These are phyloP conservation scores for Tetranychus truncatus DNA, from an alignment of 2,888 invertebrate genomes.

Conservation along the genomic window DNA sequence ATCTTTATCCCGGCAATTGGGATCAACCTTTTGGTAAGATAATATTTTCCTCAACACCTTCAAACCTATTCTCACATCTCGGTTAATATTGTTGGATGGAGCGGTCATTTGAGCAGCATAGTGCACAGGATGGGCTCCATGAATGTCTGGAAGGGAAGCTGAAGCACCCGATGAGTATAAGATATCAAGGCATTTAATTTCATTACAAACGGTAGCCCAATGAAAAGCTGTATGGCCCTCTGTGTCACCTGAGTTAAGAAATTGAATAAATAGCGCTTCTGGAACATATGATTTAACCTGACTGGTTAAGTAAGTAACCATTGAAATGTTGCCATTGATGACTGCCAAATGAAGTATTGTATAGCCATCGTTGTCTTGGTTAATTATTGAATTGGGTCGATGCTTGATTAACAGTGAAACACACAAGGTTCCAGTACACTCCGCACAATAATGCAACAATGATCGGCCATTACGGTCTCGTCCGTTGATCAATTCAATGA, in stretches of 20 bases:
- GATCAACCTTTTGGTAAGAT: slow-evolving; percentile 47
- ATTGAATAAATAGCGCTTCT: not conserved
- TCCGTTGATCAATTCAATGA: slow-evolving; percentile 8
- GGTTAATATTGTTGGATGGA: slow-evolving; percentile 47
- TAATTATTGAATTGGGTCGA: slow-evolving; percentile 64
- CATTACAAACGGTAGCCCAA: slow-evolving; percentile 95
- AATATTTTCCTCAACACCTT: slow-evolving; percentile 61
- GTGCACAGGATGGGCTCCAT: slow-evolving; percentile 85
- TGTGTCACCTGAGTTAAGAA: slow-evolving; percentile 56
- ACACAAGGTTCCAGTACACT: slow-evolving; percentile 45
- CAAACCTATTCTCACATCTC: slow-evolving; percentile 43
- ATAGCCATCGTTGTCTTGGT: slow-evolving; percentile 77
- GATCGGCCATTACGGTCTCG: slow-evolving; percentile 59
- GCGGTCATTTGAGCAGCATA: slow-evolving; percentile 96
- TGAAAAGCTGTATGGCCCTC: slow-evolving; percentile 90
- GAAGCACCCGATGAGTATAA: slow-evolving; percentile 48
- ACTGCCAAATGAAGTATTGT: slow-evolving; percentile 87
- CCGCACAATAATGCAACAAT: slow-evolving; percentile 81
- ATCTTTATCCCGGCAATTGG: slow-evolving; percentile 73
- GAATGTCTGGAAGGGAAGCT: slow-evolving; percentile 70
- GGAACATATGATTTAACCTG: slow-evolving; percentile 10
- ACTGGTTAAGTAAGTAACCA: slow-evolving; percentile 4
- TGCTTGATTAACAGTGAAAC: slow-evolving; percentile 50
- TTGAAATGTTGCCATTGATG: slow-evolving; percentile 49
- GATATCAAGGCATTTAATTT: slow-evolving; percentile 59